phyloP scores from a whole-genome alignment of 2,797 vertebrate genomes.

The Aldrovandia affinis region DNA sequence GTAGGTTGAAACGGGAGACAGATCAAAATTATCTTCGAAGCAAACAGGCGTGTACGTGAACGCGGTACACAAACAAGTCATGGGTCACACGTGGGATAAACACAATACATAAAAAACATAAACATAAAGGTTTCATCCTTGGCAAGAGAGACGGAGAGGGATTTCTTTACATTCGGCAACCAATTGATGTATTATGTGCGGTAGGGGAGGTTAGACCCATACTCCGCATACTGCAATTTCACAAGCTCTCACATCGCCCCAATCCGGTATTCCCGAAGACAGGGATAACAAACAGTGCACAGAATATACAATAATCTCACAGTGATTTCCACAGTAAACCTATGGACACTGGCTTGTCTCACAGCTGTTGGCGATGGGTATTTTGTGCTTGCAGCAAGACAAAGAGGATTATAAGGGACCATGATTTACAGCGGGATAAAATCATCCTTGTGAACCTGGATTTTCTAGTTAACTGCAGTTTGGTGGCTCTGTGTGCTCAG shows the following conservation, averaged over 20 bases:
- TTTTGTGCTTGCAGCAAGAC: neutral
- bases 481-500: neutral
- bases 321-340: conserved; percentile 6
- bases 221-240: neutral
- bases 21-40: neutral
- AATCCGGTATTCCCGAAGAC: neutral
- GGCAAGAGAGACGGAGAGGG: neutral
- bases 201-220: neutral
- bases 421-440: conserved; percentile 14
- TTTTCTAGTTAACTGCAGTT: neutral
- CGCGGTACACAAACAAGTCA: too few relatives aligned
- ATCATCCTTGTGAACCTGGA: neutral
- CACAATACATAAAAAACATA: too few relatives aligned
- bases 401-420: conserved; percentile 8
- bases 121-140: neutral
- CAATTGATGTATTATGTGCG: neutral
- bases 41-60: neutral
- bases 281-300: neutral
- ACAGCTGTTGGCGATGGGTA: conserved; percentile 1
- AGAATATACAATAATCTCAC: neutral
- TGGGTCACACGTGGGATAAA: neutral
- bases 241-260: neutral
- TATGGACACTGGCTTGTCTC: neutral
- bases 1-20: neutral
- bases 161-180: neutral